phyloP scores from a whole-genome alignment of 2,888 invertebrate species.

The Clostera curtula region DNA sequence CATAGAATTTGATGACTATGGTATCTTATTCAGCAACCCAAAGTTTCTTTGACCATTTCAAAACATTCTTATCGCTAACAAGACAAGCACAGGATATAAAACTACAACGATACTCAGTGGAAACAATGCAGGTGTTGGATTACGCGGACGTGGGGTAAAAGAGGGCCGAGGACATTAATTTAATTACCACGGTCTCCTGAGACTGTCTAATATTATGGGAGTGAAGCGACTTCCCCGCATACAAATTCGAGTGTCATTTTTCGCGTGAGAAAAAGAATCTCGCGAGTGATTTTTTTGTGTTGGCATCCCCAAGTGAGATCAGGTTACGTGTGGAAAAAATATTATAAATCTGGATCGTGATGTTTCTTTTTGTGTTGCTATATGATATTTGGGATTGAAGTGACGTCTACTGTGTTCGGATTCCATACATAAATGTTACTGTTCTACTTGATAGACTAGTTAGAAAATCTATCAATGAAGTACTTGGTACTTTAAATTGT shows the following conservation, averaged over 20 bases:
- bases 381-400: slow-evolving; percentile 10
- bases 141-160: slow-evolving; percentile 55
- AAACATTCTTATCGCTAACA: slow-evolving; percentile 13
- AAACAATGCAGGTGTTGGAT: slow-evolving; percentile 72
- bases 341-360: slow-evolving; percentile 54
- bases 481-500: too few relatives aligned
- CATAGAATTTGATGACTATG: too few relatives aligned
- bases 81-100: slow-evolving; percentile 33
- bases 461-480: too few relatives aligned
- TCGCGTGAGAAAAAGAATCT: slow-evolving; percentile 74
- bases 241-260: slow-evolving; percentile 68
- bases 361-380: slow-evolving; percentile 23
- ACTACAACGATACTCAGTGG: slow-evolving; percentile 33
- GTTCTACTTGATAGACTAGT: too few relatives aligned
- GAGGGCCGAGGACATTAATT: slow-evolving; percentile 71
- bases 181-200: slow-evolving; percentile 65
- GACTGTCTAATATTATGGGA: slow-evolving; percentile 66
- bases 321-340: slow-evolving; percentile 55
- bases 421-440: too few relatives aligned
- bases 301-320: slow-evolving; percentile 61
- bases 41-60: not conserved
- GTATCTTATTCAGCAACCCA: not conserved
- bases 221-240: slow-evolving; percentile 49
- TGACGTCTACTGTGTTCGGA: not conserved
- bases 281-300: slow-evolving; percentile 55